Conservation (phyloP, 2,113 vertebrate genomes). For the Mixornis gularis region DNA sequence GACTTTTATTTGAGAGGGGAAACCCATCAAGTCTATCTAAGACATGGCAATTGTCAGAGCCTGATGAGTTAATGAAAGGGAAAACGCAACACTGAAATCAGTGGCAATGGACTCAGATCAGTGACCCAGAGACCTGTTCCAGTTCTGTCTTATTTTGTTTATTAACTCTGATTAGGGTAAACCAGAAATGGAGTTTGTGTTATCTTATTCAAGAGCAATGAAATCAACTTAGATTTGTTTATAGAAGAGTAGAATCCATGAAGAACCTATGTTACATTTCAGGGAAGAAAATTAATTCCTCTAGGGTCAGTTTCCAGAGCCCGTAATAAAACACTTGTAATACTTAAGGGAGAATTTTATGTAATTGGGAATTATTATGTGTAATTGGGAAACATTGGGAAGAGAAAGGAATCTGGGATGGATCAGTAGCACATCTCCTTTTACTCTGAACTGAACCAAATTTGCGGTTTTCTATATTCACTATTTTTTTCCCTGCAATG, state of each 20-base stretch:
- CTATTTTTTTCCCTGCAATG: background rate
- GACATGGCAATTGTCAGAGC: background rate
- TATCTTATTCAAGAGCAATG: background rate
- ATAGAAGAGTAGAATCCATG: background rate
- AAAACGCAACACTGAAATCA: background rate
- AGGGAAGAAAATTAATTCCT: background rate
- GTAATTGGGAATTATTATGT: background rate
- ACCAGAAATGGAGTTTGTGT: background rate
- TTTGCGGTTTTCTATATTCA: background rate
- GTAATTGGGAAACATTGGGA: background rate
- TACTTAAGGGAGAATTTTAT: background rate
- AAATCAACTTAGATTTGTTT: background rate
- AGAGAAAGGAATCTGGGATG: background rate
- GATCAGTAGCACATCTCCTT: background rate
- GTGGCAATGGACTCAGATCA: background rate
- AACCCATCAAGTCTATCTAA: background rate
- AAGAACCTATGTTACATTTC: background rate
- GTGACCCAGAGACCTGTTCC: background rate
- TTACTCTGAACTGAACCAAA: background rate
- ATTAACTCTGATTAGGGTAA: background rate
- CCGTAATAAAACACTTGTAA: background rate
- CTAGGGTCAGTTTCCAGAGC: background rate
- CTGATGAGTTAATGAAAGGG: constrained; percentile 26
- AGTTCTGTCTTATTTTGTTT: constrained; percentile 4
- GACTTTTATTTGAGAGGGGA: background rate